Evolutionary conservation across 2,113 vertebrate species (phyloP).

Genomic region (Phylloscopus trochiloides): DNA sequence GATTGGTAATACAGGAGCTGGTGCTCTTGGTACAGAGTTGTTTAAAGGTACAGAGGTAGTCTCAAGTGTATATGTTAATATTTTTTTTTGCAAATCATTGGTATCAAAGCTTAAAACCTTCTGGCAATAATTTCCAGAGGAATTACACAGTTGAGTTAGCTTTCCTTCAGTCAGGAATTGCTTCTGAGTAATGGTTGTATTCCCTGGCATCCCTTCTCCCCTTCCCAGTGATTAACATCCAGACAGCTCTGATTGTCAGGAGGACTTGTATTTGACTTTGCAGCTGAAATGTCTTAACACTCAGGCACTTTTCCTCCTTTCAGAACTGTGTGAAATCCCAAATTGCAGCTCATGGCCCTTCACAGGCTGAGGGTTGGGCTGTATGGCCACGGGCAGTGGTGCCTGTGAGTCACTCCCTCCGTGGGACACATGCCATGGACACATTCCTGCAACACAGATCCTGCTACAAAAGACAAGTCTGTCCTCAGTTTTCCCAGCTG

Average conservation of each 20-base stretch:
- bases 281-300: background rate
- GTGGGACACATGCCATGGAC: rapidly evolving
- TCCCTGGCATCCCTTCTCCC: background rate
- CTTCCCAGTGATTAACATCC: background rate
- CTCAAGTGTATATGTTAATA: background rate
- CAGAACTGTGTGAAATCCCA: background rate
- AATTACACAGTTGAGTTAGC: background rate
- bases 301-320: background rate
- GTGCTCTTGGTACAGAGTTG: background rate
- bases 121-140: constrained; percentile 2
- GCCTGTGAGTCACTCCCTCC: background rate
- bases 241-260: background rate
- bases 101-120: background rate
- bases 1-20: background rate
- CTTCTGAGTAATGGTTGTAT: background rate
- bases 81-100: background rate
- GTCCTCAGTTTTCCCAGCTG: background rate
- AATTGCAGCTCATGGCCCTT: background rate
- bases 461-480: background rate
- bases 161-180: background rate
- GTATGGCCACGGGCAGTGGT: background rate
- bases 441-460: background rate
- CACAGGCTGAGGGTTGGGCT: background rate
- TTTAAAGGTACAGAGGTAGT: background rate
- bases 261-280: background rate